Base-by-base conservation (phyloP, 2,888 invertebrate genomes). In the Halocaridina rubra region DNA sequence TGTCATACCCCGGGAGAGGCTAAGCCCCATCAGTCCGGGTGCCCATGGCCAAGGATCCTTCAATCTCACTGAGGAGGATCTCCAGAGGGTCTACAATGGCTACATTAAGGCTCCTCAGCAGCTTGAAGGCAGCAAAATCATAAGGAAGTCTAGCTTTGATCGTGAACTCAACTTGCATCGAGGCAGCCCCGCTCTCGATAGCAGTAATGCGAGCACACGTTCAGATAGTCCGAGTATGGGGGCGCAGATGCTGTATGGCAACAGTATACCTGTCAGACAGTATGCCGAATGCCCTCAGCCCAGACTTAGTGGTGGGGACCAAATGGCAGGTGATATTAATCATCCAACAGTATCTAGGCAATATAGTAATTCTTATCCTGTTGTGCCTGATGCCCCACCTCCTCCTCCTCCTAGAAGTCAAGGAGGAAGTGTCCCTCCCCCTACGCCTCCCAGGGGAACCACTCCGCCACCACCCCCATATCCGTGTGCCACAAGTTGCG, bases 121-220 rank as follows among this genome's bases (percentile, higher is more conserved):
- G 33, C 76, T 80, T 53, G 85, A 84, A 46, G 78, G 78, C 46
- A 32, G 59, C 61, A 86, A 86, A 61, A 69, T 86, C 59, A 86
- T 82, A 39, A 74, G 86, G 7, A 86, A 86, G 61, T 76, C 82
- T 22, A 84, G 82, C 71, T 86, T 86, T 76, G 86, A 86, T 30
- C 76, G 80, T 16, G 86, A 86, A 69, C 74, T 81, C 22, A 71
- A 59, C 39, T 29, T 80, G 57, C 82, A 82, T 16, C 93, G 96
- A 86, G 95, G 96, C 76, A 96, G 96, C 90, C 97, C 97, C 8
- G 96, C 91, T 22, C 89, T 96, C 24, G 92, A 96, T 86, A 96
- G 96, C 90, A 96, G 96, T 80, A 96, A 96, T 22, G 96, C 76
- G 74, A 96, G 96, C 90, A 96, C 96, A 67, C 93, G 97, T 80